Evolutionary conservation across 1,140 invertebrate genomes (phyloP).

Genomic region (Pachypsylla venusta): DNA sequence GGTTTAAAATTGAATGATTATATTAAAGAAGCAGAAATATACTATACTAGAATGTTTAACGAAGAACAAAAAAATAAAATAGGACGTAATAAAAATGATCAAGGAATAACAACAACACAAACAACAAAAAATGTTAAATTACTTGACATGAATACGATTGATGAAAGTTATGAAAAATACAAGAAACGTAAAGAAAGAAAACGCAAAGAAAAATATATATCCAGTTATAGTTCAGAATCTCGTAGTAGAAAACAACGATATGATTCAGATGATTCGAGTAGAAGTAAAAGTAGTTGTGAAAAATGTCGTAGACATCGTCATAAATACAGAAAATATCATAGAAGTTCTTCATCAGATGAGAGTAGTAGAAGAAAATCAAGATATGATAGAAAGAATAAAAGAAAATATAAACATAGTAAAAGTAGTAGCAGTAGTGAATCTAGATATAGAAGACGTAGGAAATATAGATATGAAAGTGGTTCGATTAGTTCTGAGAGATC

Average conservation of each 20-base stretch:
- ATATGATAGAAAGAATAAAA: not conserved
- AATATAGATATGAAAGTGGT: no score
- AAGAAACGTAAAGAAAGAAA: not conserved
- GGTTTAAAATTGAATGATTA: no score
- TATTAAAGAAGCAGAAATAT: no score
- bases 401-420: not conserved
- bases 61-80: no score
- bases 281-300: not conserved
- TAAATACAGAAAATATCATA: constrained; percentile 3
- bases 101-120: no score
- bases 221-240: not conserved
- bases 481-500: no score
- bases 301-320: not conserved
- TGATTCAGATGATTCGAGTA: not conserved
- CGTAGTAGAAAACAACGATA: no score
- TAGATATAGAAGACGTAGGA: no score
- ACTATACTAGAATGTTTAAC: no score
- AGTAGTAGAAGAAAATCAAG: no score
- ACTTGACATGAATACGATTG: not conserved
- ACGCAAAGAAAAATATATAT: not conserved
- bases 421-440: not conserved
- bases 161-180: constrained; percentile 5
- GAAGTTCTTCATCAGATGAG: not conserved
- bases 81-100: no score
- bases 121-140: not conserved